Base-by-base conservation (phyloP, 2,113 vertebrate species). In the Thomomys bottae region DNA sequence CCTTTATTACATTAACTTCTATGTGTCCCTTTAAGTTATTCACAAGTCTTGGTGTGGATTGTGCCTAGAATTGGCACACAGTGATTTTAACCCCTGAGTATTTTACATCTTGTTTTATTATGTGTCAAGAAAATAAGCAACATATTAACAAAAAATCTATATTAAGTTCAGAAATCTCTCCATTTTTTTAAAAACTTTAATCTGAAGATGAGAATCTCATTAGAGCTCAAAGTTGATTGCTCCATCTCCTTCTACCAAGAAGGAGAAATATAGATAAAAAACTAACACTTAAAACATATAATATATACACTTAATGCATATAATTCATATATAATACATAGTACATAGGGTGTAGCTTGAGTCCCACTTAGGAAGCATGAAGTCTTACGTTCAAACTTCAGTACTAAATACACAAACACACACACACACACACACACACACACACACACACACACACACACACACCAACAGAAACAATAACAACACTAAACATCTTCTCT, bases 121-220 rank as follows among this genome's bases (percentile, higher is more conserved):
- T 88, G 75, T 80, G 49, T 61, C 61, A 85, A 88, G 59, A 88
- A 92, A 83, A 76, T 30, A 54, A 93, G 57, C 36, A 67, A 24
- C 40, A 57, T 61, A 49, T 42, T 88, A 90, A 61, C 91, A 72
- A 84, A 45, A 88, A 88, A 23, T 9, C 26, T 78, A 23, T 5
- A 34, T 12, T 34, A 76, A 7, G 21, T 1, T 36, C 45, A 75
- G 30, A 14, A n/a, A 80, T 76, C 76, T 84, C 72, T 88, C 38
- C 2, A 30, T 5, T 57, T 63, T 20, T 1, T 90, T 64, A 45
- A 72, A 67, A 82, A 71, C 18, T 78, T 23, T 45, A 76, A 64
- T 36, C 21, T 67, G 38, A 40, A n/a, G 11, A 28, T 32, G 45
- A 77, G 6, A 2, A 8, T 70, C n/a, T 84, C 24, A 12, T 66